These are phyloP conservation scores for Oscarella lobularis DNA, from an alignment of 37 sponge, comb jelly and placozoan genomes.

Conservation along the genomic window DNA sequence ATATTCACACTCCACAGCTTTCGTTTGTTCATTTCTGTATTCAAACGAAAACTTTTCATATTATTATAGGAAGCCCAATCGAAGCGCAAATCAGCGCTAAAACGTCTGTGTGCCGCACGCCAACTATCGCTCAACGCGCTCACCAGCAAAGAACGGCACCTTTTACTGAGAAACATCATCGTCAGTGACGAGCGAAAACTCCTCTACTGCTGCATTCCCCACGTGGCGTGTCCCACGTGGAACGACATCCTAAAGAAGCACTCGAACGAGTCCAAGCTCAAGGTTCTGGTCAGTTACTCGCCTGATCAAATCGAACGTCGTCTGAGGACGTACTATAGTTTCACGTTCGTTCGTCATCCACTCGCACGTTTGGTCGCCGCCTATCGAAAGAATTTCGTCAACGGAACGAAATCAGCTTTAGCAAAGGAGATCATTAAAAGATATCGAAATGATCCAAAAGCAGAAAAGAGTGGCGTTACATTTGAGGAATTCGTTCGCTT, in stretches of 20 bases:
- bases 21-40: too few relatives aligned
- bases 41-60: too few relatives aligned
- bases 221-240: constrained; percentile 62
- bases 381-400: constrained; percentile 16
- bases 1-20: too few relatives aligned
- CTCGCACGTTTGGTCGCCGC: constrained; percentile 39
- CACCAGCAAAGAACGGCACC: not conserved
- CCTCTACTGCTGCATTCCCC: constrained; percentile 54
- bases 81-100: not conserved
- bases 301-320: not conserved
- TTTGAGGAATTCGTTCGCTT: not conserved
- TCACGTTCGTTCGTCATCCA: constrained; percentile 56
- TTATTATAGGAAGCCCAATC: not conserved
- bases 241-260: constrained; percentile 35
- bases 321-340: constrained; percentile 48
- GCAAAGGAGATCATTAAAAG: too few relatives aligned
- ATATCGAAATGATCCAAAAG: not conserved
- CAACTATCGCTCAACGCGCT: not conserved
- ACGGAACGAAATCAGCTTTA: too few relatives aligned
- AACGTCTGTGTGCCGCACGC: not conserved
- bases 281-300: constrained; percentile 9
- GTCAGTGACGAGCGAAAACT: constrained; percentile 34
- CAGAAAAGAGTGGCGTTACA: not conserved
- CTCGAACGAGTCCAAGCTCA: not conserved
- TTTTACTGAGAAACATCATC: constrained; percentile 31